Conservation (phyloP, 1,140 invertebrate genomes). For the Zaprionus gabonicus region DNA sequence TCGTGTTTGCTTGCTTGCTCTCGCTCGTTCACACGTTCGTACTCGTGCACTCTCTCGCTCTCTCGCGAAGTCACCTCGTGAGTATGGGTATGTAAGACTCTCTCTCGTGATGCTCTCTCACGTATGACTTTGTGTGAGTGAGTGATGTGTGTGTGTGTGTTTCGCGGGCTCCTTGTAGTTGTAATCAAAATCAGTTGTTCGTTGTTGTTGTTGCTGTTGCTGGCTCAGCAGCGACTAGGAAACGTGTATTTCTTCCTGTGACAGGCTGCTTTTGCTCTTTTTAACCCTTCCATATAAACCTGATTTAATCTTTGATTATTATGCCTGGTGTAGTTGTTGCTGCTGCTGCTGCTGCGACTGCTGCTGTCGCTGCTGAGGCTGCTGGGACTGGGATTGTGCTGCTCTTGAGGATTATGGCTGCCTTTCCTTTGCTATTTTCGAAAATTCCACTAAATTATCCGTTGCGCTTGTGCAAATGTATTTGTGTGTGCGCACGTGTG, state of each 20-base stretch:
- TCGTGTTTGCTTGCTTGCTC: conserved; percentile 8
- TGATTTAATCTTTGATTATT: conserved; percentile 83
- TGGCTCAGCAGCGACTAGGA: conserved; percentile 64
- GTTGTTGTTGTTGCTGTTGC: conserved; percentile 68
- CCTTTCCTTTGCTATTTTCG: conserved; percentile 75
- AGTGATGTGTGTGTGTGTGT: conserved; percentile 27
- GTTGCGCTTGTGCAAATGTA: conserved; percentile 36
- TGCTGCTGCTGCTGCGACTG: conserved; percentile 1
- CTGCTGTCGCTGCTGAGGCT: conserved; percentile 26
- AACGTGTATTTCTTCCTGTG: conserved; percentile 82
- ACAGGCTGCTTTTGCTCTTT: conserved; percentile 66
- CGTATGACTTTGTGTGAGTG: conserved; percentile 29
- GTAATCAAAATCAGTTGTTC: conserved; percentile 65
- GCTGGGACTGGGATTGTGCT: conserved; percentile 44
- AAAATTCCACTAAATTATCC: conserved; percentile 82
- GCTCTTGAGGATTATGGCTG: conserved; percentile 54
- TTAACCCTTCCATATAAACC: conserved; percentile 82
- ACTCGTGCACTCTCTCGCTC: background rate
- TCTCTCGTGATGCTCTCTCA: background rate
- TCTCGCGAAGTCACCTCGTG: conserved; percentile 35
- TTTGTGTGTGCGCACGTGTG: conserved; percentile 19
- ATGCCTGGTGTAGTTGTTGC: conserved; percentile 49
- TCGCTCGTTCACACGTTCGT: conserved; percentile 25
- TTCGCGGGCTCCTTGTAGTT: conserved; percentile 57
- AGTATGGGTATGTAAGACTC: conserved; percentile 17